Evolutionary conservation across 2,113 vertebrate species (phyloP).

Genomic region (Sakesphorus luctuosus): DNA sequence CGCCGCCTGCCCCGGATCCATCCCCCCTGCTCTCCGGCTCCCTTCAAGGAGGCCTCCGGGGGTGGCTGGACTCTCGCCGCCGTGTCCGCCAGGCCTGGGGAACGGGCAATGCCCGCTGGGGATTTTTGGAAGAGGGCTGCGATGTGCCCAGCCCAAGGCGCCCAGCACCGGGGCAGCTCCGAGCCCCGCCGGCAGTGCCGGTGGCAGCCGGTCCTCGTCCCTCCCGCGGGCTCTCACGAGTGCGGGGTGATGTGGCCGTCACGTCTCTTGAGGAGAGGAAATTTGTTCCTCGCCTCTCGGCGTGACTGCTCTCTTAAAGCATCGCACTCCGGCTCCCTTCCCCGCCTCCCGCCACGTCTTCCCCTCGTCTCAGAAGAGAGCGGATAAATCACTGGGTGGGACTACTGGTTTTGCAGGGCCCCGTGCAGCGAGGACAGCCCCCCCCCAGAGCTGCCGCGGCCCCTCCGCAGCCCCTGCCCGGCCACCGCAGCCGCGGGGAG

Average conservation of each 20-base stretch:
- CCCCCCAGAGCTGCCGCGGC: too few relatives aligned
- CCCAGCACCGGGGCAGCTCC: not conserved
- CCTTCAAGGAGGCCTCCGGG: conserved; percentile 64
- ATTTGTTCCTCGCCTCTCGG: not conserved
- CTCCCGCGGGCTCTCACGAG: not conserved
- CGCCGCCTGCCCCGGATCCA: conserved; percentile 55
- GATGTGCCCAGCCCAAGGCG: not conserved
- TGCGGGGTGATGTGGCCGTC: not conserved
- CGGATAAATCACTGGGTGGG: not conserved
- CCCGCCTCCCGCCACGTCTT: not conserved
- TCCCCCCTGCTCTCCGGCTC: conserved; percentile 40
- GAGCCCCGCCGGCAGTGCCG: not conserved
- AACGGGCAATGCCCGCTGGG: not conserved
- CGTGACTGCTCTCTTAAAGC: not conserved
- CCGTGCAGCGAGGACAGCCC: not conserved
- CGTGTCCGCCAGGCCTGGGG: not conserved
- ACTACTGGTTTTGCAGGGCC: not conserved
- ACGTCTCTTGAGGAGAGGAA: not conserved
- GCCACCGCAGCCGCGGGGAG: not conserved
- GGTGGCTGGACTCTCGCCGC: not conserved
- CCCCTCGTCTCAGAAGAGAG: not conserved
- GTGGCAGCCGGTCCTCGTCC: not conserved
- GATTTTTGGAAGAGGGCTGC: not conserved
- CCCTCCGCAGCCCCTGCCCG: not conserved
- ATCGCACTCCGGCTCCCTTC: not conserved